Conservation (phyloP, 2,888 invertebrate species). For the Andrena trimmerana region DNA sequence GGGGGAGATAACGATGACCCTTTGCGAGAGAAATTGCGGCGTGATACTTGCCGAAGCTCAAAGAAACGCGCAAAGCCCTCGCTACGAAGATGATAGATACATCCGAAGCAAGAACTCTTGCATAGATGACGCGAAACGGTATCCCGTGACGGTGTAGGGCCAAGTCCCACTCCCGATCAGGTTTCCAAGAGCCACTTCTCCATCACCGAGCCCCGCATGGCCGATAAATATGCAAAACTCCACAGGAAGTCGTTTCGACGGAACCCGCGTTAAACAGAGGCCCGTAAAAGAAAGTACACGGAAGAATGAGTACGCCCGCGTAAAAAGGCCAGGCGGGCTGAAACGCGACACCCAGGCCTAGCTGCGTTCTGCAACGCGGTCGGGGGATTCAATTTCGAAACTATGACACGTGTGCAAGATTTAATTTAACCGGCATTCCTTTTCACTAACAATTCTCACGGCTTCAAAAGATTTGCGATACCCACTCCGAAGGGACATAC, state of each 20-base stretch:
- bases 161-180: conserved; percentile 10
- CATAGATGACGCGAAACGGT: neutral
- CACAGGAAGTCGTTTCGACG: conserved; percentile 42
- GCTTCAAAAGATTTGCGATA: neutral
- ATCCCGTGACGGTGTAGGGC: neutral
- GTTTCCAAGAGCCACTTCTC: conserved; percentile 22
- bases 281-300: conserved; percentile 14
- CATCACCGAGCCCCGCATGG: conserved; percentile 6
- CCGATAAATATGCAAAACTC: conserved; percentile 48
- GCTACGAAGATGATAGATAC: too few species aligned
- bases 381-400: conserved; percentile 36
- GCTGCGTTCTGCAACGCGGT: conserved; percentile 5
- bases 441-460: neutral
- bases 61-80: too few species aligned
- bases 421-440: neutral
- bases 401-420: conserved; percentile 27
- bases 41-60: too few species aligned
- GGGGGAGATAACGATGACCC: too few species aligned
- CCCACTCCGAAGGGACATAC: too few species aligned
- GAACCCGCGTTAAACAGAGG: conserved; percentile 22
- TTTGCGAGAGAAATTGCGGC: too few species aligned
- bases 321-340: conserved; percentile 36
- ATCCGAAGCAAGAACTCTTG: neutral
- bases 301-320: conserved; percentile 20
- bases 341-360: conserved; percentile 35